Conservation (phyloP, 2,113 vertebrate genomes). For the Aegithalos caudatus region DNA sequence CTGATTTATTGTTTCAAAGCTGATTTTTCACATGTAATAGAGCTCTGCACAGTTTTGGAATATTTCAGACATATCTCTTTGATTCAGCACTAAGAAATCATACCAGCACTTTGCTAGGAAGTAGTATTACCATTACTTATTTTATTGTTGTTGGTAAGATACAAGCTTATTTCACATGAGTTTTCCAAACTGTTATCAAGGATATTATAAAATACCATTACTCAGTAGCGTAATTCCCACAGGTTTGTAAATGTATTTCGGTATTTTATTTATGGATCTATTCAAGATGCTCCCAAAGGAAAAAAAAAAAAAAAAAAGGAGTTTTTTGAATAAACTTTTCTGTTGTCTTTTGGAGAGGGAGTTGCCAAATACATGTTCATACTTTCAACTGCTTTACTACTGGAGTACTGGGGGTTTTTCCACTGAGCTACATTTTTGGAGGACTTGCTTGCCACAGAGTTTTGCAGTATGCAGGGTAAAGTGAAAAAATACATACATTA, state of each 20-base stretch:
- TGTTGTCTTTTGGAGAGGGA: neutral
- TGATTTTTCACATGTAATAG: neutral
- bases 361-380: neutral
- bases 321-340: neutral
- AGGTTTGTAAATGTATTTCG: neutral
- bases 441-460: neutral
- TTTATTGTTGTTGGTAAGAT: neutral
- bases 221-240: neutral
- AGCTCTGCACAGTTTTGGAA: neutral
- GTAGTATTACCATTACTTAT: neutral
- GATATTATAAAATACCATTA: neutral
- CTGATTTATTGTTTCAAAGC: neutral
- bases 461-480: neutral
- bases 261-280: neutral
- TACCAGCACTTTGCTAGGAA: neutral
- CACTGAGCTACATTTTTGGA: neutral
- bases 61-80: neutral
- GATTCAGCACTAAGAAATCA: neutral
- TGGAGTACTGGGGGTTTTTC: rapidly evolving
- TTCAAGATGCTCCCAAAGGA: neutral
- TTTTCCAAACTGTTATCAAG: neutral
- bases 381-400: neutral
- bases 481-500: neutral
- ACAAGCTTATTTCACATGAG: neutral
- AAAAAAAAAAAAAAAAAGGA: neutral